These are phyloP conservation scores for Sandelia bainsii DNA, from an alignment of 2,797 vertebrate species.

Conservation along the genomic window DNA sequence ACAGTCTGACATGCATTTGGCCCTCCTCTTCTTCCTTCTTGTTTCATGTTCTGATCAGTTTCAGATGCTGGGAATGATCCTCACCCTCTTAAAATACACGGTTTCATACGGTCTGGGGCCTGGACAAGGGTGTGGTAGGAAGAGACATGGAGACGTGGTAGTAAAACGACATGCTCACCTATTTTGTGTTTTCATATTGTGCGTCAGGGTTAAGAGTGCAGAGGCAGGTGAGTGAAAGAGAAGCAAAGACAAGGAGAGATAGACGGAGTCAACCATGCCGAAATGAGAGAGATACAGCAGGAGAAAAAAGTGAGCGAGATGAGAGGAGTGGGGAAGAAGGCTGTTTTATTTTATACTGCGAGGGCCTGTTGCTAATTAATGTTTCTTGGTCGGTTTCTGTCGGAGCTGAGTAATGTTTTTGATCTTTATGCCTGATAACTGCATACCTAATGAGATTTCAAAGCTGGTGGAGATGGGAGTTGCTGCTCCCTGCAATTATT, in stretches of 20 bases:
- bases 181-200: slow-evolving; percentile 15
- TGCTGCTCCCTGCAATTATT: slow-evolving; percentile 99
- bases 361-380: slow-evolving; percentile 99
- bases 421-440: slow-evolving; percentile 99
- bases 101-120: slow-evolving; percentile 38
- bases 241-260: slow-evolving; percentile 44
- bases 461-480: slow-evolving; percentile 96
- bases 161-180: slow-evolving; percentile 16
- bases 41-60: slow-evolving; percentile 93
- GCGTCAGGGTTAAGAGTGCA: slow-evolving; percentile 41
- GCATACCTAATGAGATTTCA: slow-evolving; percentile 99
- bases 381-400: slow-evolving; percentile 99
- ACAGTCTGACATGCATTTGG: slow-evolving; percentile 83
- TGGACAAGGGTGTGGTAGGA: slow-evolving; percentile 42
- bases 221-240: slow-evolving; percentile 58
- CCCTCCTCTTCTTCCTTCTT: slow-evolving; percentile 65
- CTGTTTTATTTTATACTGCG: slow-evolving; percentile 92
- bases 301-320: slow-evolving; percentile 51
- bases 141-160: too few relatives aligned
- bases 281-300: slow-evolving; percentile 9
- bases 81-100: slow-evolving; percentile 28
- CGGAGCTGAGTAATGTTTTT: slow-evolving; percentile 99
- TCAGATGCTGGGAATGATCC: slow-evolving; percentile 92
- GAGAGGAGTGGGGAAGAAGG: slow-evolving; percentile 87
- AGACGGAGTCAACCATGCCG: slow-evolving; percentile 48